A percentile compares a stretch with the other conserved stretches of the same genome.
phyloP scores from a whole-genome alignment of 2,888 invertebrate species.

The Nomada lathburiana region DNA sequence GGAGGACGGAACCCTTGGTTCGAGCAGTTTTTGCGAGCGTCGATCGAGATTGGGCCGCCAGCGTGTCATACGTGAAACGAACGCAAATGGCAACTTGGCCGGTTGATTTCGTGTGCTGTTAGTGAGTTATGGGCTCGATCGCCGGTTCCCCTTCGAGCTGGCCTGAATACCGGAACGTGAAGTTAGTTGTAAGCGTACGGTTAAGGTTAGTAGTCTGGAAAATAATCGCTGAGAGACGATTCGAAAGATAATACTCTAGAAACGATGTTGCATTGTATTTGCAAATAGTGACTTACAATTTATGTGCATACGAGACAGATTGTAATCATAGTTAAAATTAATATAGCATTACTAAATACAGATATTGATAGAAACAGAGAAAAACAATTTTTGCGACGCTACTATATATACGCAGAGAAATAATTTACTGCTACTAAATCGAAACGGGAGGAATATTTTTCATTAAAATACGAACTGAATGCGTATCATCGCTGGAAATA shows the following conservation, averaged over 20 bases:
- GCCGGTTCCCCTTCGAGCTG: background rate
- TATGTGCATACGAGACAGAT: too few relatives aligned
- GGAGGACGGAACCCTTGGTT: slow-evolving; percentile 21
- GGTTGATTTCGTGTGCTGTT: slow-evolving; percentile 42
- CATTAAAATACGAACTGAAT: too few relatives aligned
- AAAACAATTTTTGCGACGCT: too few relatives aligned
- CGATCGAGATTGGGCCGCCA: slow-evolving; percentile 36
- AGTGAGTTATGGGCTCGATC: slow-evolving; percentile 33
- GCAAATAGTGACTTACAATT: too few relatives aligned
- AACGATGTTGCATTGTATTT: background rate
- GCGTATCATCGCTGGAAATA: background rate
- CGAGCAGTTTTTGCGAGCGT: slow-evolving; percentile 39
- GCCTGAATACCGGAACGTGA: slow-evolving; percentile 8
- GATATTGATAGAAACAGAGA: too few relatives aligned
- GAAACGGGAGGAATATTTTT: too few relatives aligned
- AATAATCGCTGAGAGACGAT: background rate
- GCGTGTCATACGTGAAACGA: slow-evolving; percentile 51
- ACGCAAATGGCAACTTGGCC: slow-evolving; percentile 38
- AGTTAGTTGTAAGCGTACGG: background rate
- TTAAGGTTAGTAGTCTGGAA: background rate
- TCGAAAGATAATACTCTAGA: background rate
- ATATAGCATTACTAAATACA: too few relatives aligned
- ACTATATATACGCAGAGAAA: too few relatives aligned
- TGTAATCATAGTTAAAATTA: too few relatives aligned
- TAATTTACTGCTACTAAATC: too few relatives aligned